Conservation (phyloP, 2,113 vertebrate genomes). For the Eudorcas thomsonii region DNA sequence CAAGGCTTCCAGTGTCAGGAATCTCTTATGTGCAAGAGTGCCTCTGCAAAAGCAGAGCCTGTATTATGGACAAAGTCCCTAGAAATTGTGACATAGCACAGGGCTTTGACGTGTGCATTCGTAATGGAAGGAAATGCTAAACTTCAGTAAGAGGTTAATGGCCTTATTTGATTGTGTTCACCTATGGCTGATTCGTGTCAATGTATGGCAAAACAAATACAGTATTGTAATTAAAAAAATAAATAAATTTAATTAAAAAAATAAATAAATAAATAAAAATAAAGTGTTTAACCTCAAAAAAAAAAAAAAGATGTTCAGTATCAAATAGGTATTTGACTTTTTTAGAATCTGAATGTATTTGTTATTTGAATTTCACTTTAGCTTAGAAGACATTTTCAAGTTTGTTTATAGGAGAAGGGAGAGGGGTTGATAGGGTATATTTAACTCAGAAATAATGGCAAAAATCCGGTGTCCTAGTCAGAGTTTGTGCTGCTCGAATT, state of each 20-base stretch:
- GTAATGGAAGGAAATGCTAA: background rate
- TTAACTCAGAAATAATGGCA: background rate
- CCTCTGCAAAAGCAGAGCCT: background rate
- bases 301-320: background rate
- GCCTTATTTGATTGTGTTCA: background rate
- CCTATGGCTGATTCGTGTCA: too few relatives aligned
- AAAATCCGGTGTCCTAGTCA: background rate
- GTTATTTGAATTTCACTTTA: background rate
- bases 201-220: too few relatives aligned
- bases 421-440: background rate
- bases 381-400: background rate
- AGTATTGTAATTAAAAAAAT: too few relatives aligned
- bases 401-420: background rate
- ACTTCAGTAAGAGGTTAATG: too few relatives aligned
- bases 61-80: background rate
- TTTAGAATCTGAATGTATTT: background rate
- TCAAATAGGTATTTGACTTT: background rate
- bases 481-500: background rate
- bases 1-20: background rate
- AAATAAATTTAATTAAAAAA: too few relatives aligned
- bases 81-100: background rate
- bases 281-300: too few relatives aligned
- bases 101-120: background rate
- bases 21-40: accelerated
- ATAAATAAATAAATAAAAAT: too few relatives aligned